These are phyloP conservation scores for Rousettus madagascariensis DNA, from an alignment of 2,797 vertebrate species.

Conservation along the genomic window DNA sequence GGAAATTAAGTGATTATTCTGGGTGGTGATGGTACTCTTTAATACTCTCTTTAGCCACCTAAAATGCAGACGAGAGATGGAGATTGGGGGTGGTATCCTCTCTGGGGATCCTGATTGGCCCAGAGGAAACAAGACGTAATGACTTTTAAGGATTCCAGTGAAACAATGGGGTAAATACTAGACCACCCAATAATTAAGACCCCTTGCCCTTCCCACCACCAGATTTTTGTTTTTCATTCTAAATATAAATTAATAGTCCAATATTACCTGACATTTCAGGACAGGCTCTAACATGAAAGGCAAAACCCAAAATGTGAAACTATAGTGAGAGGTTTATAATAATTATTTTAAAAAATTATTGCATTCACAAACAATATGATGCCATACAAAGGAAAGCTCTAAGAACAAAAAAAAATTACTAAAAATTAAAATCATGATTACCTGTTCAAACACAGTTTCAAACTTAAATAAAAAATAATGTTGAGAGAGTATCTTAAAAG, in stretches of 20 bases:
- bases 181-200: neutral
- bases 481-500: neutral
- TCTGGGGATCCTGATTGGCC: neutral
- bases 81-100: neutral
- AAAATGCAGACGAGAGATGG: neutral
- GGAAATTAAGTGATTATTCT: neutral
- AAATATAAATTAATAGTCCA: neutral
- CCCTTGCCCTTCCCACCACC: rapidly evolving
- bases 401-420: neutral
- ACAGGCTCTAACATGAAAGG: neutral
- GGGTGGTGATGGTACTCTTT: neutral
- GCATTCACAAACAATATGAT: neutral
- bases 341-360: neutral
- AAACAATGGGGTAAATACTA: neutral
- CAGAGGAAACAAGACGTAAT: neutral
- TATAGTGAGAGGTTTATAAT: neutral
- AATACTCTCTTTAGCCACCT: neutral
- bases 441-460: neutral
- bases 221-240: neutral
- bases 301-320: neutral
- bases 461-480: neutral
- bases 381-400: neutral
- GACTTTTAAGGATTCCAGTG: neutral
- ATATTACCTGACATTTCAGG: neutral
- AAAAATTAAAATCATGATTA: neutral